Conservation (phyloP, 2,113 vertebrate genomes). For the Columbina picui region DNA sequence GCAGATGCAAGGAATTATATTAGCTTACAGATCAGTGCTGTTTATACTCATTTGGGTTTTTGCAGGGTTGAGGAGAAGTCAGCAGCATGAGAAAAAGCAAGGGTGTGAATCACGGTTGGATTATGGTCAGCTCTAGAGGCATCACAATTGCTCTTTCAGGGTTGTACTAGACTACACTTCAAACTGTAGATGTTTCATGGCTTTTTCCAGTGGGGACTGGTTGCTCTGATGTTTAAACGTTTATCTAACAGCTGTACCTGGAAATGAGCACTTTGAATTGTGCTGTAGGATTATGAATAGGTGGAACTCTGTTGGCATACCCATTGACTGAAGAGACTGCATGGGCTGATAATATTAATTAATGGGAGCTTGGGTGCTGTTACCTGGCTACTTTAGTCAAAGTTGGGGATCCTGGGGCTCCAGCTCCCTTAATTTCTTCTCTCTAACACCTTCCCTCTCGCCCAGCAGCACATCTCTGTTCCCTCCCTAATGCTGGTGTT, state of each 20-base stretch:
- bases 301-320: background rate
- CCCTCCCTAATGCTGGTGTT: accelerated
- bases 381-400: background rate
- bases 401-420: background rate
- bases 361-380: background rate
- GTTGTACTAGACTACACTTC: background rate
- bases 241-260: background rate
- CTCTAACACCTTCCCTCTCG: background rate
- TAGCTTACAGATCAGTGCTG: accelerated
- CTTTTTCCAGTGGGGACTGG: background rate
- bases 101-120: background rate
- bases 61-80: background rate
- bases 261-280: background rate
- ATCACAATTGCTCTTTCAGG: background rate
- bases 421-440: background rate
- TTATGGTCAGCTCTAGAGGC: background rate
- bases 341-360: background rate
- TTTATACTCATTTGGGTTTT: background rate
- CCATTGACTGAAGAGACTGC: background rate
- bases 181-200: background rate
- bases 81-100: background rate
- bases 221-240: background rate
- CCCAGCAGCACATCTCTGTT: background rate
- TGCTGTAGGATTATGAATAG: background rate
- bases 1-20: background rate